Evolutionary conservation across 2,113 vertebrate genomes (phyloP).

Genomic region (Hypocryptadius cinnamomeus): DNA sequence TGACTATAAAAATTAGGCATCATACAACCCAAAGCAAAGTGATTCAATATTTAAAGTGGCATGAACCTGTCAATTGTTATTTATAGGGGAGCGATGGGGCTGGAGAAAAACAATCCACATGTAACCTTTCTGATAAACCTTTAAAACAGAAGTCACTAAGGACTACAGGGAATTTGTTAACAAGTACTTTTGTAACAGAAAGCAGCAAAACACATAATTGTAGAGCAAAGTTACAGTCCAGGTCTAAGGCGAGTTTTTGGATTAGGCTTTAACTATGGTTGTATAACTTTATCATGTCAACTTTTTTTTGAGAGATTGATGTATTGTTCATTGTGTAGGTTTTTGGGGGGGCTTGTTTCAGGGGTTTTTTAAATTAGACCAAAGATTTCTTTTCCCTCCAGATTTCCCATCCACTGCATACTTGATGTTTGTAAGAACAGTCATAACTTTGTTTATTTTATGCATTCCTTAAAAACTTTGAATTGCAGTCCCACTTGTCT

Average conservation of each 20-base stretch:
- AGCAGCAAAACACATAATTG: neutral
- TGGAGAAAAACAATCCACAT: neutral
- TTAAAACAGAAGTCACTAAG: neutral
- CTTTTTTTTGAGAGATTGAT: neutral
- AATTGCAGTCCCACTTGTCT: neutral
- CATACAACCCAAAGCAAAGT: neutral
- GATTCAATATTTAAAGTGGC: neutral
- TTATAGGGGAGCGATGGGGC: neutral
- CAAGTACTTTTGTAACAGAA: neutral
- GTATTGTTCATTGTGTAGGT: neutral
- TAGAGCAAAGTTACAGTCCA: neutral
- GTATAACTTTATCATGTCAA: neutral
- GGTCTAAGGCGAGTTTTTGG: neutral
- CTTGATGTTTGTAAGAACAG: neutral
- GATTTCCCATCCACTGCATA: neutral
- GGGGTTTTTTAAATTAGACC: neutral
- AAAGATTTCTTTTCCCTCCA: neutral
- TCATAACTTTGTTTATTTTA: neutral
- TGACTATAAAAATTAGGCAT: neutral
- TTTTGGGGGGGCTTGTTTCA: neutral
- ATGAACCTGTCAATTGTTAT: neutral
- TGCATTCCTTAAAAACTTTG: neutral
- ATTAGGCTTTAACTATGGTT: neutral
- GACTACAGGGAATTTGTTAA: neutral
- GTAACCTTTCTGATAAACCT: neutral